These are phyloP conservation scores for Pantala flavescens DNA, from an alignment of 1,140 invertebrate genomes.

Conservation along the genomic window DNA sequence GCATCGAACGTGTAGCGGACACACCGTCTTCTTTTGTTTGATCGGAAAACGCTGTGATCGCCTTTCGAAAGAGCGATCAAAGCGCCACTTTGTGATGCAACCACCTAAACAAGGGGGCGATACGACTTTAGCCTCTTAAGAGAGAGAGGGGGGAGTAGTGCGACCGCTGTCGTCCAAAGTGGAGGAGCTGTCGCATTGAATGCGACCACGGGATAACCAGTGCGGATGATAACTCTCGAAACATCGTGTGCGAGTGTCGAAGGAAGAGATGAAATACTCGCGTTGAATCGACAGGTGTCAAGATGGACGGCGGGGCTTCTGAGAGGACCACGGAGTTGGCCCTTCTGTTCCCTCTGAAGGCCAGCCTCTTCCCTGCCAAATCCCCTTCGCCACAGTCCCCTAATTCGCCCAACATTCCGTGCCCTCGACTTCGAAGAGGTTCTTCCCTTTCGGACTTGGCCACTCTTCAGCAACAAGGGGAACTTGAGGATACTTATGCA, in stretches of 20 bases:
- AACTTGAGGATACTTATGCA: conserved; percentile 34
- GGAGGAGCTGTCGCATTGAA: too few species aligned
- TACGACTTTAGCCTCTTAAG: too few species aligned
- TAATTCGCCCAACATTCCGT: conserved; percentile 18
- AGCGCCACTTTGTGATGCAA: too few species aligned
- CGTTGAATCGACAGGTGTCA: neutral
- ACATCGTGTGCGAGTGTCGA: neutral
- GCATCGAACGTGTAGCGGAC: too few species aligned
- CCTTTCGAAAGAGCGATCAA: too few species aligned
- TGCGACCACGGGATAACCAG: too few species aligned
- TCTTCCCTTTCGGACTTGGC: conserved; percentile 62
- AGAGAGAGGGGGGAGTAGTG: too few species aligned
- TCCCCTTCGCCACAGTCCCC: conserved; percentile 34
- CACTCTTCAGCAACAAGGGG: conserved; percentile 38
- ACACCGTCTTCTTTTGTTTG: too few species aligned
- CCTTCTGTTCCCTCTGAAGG: conserved; percentile 46
- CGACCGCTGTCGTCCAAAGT: too few species aligned
- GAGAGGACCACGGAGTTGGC: conserved; percentile 44
- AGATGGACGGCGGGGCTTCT: neutral
- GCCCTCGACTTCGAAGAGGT: conserved; percentile 42
- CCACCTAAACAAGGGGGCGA: too few species aligned
- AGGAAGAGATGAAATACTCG: neutral
- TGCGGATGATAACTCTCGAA: too few species aligned
- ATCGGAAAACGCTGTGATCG: too few species aligned
- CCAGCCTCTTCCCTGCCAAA: conserved; percentile 46